phyloP scores from a whole-genome alignment of 35 echinoderm and acorn worm species.

The Hemicentrotus pulcherrimus region DNA sequence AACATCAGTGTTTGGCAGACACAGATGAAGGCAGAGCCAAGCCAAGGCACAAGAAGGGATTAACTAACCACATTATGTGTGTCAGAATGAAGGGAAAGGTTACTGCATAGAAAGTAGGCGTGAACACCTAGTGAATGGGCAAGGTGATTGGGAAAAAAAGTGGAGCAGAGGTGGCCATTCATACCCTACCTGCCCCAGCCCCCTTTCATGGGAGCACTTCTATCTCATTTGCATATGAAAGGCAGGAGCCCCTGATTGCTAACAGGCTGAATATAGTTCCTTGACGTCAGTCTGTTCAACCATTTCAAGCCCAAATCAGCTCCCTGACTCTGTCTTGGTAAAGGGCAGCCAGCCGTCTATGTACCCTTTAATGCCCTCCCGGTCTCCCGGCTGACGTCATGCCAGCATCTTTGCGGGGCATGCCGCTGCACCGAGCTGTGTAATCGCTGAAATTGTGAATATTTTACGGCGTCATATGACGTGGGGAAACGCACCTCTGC shows the following conservation, averaged over 20 bases:
- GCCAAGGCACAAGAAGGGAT: background rate
- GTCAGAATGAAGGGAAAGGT: background rate
- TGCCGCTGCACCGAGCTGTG: slow-evolving; percentile 36
- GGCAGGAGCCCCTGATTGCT: background rate
- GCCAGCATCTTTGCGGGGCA: slow-evolving; percentile 24
- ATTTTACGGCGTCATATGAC: slow-evolving; percentile 38
- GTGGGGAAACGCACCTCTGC: background rate
- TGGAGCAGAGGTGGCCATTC: background rate
- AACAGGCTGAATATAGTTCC: slow-evolving; percentile 6
- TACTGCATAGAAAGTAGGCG: slow-evolving; percentile 25
- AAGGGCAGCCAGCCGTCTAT: background rate
- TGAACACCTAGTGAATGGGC: background rate
- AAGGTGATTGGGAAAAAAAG: background rate
- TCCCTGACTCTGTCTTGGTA: background rate
- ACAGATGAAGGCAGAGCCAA: background rate
- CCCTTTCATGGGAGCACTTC: background rate
- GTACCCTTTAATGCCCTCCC: slow-evolving; percentile 27
- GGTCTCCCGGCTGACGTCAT: slow-evolving; percentile 4
- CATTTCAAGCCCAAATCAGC: slow-evolving; percentile 22
- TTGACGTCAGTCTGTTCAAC: slow-evolving; percentile 23
- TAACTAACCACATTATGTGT: background rate
- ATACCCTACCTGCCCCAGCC: background rate
- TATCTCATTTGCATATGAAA: slow-evolving; percentile 25
- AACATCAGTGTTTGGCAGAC: background rate
- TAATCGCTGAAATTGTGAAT: slow-evolving; percentile 47